These are phyloP conservation scores for Mirza zaza DNA, from an alignment of 2,113 vertebrate species.

Conservation along the genomic window DNA sequence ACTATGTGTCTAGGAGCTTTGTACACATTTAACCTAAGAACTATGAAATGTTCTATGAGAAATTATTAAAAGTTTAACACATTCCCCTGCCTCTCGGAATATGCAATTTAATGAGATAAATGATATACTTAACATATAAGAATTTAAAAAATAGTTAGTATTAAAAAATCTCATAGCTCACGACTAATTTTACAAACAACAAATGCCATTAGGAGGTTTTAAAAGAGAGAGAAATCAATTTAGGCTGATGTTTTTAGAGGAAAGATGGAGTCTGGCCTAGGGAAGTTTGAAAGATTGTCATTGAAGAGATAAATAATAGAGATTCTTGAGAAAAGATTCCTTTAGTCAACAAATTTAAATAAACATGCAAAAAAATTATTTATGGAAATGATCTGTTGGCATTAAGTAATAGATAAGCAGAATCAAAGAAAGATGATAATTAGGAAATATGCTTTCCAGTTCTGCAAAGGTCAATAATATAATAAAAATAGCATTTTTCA, in stretches of 20 bases:
- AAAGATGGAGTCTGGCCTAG: not conserved
- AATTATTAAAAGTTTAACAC: not conserved
- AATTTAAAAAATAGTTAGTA: not conserved
- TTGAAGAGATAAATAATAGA: not conserved
- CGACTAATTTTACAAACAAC: not conserved
- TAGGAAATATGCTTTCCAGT: not conserved
- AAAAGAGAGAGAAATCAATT: not conserved
- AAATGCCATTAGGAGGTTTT: not conserved
- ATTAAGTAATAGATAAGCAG: not conserved
- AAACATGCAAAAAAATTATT: not conserved
- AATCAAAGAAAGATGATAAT: not conserved
- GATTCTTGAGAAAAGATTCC: not conserved
- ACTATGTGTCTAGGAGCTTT: not conserved
- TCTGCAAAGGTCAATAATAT: not conserved
- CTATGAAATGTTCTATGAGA: not conserved
- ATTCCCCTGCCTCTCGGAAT: not conserved
- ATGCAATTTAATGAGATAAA: not conserved
- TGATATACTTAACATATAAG: not conserved
- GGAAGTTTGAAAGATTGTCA: not conserved
- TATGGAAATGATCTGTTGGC: not conserved
- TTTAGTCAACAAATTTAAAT: not conserved
- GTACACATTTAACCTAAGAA: not conserved
- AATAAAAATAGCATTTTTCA: not conserved
- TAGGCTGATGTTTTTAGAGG: not conserved
- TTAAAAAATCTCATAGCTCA: not conserved